Evolutionary conservation across 2,888 invertebrate species (phyloP), one percentile per base, ranked within the genome.

Genomic region (Hartigia nigra): DNA sequence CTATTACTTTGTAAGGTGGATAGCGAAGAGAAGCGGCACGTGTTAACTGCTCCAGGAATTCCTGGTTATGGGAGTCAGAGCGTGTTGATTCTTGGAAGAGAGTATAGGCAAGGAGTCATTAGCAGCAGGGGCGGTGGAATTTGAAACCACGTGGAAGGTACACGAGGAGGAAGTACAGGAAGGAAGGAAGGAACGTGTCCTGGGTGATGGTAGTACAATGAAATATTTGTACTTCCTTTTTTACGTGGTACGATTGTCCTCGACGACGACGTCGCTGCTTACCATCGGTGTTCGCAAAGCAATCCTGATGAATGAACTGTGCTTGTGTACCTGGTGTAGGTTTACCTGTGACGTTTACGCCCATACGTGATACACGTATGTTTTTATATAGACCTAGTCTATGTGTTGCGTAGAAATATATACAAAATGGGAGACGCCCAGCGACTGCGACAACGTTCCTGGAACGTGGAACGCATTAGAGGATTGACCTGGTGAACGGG

Each of bases 391-490:
- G 9, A 55, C 23, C 23, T 55, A 14, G 5, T 23, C 23, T 55
- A 23, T 55, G 23, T 55, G 55, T 1, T 55, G 23, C 9, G 55
- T 23, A 55, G 23, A 23, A 55, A 23, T 55, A 23, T 23, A 9
- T 23, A 55, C 55, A 23, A 55, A 55, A 55, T 55, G 23, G 23
- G 55, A 55, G 55, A 55, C 55, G 55, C 72, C 34, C 72, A 34
- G 32, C 34, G 34, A 72, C 72, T 72, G 72, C 72, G 72, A 72
- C 72, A 72, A 72, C 14, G 72, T 72, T 72, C 72, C 72, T 23
- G 72, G 72, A 72, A 72, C 4, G 12, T 72, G 72, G 31, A 31
- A 34, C 34, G 72, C 72, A 72, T 72, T 72, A 34, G 32, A 72
- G 32, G 34, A 72, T 72, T 72, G 72, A 72, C 34, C 34, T 34